Conservation (phyloP, 92 coral and sea anemone species). For the Isaurus tuberculatus region DNA sequence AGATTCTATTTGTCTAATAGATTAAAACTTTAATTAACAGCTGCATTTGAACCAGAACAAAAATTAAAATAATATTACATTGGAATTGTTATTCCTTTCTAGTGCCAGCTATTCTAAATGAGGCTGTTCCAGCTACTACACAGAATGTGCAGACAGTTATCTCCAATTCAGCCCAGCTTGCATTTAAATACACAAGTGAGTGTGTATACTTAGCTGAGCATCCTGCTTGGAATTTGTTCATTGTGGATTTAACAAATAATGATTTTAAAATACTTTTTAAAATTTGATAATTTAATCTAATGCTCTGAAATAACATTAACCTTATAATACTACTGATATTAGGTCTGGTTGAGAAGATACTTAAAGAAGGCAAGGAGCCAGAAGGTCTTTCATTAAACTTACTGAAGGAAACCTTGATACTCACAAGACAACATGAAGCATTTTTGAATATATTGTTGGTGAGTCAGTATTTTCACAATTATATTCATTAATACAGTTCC, state of each 20-base stretch:
- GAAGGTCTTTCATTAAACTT: constrained; percentile 64
- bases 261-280: too few relatives aligned
- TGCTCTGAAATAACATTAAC: not conserved
- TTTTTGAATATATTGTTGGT: constrained; percentile 92
- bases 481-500: too few relatives aligned
- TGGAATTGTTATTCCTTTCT: not conserved
- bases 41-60: too few relatives aligned
- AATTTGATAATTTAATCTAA: not conserved
- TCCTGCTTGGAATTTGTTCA: too few relatives aligned
- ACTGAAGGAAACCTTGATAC: constrained; percentile 88
- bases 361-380: constrained; percentile 51
- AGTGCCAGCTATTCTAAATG: constrained; percentile 96
- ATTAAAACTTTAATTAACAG: too few relatives aligned
- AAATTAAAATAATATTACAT: not conserved
- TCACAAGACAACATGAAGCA: constrained; percentile 96
- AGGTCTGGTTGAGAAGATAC: constrained; percentile 52
- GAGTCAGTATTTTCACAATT: not conserved
- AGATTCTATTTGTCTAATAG: too few relatives aligned
- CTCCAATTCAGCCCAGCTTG: constrained; percentile 77
- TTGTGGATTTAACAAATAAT: too few relatives aligned
- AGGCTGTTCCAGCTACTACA: constrained; percentile 98
- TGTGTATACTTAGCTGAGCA: not conserved
- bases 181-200: constrained; percentile 86
- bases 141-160: constrained; percentile 93
- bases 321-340: not conserved